Conservation (phyloP, 2,113 vertebrate genomes). For the Marmota flaviventris region DNA sequence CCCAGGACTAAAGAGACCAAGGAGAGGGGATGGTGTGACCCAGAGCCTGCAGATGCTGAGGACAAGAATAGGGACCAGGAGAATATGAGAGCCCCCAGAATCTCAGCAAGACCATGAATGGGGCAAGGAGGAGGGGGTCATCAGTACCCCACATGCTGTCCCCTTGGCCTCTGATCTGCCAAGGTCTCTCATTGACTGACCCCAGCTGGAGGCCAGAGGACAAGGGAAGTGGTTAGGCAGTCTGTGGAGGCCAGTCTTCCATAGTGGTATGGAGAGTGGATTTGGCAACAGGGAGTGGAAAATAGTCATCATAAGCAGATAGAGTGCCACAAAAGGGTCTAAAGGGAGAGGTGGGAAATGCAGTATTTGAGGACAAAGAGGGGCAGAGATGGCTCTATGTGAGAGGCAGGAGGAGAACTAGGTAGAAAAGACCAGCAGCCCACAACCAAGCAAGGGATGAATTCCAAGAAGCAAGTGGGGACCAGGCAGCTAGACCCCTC, state of each 20-base stretch:
- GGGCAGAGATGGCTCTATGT: not conserved
- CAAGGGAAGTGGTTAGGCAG: not conserved
- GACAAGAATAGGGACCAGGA: not conserved
- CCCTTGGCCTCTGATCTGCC: not conserved
- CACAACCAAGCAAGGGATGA: not conserved
- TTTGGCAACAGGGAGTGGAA: not conserved
- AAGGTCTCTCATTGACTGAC: not conserved
- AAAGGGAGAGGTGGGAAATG: not conserved
- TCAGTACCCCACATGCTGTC: not conserved
- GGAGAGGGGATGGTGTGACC: not conserved
- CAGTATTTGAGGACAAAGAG: not conserved
- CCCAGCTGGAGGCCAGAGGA: not conserved
- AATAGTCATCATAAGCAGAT: not conserved
- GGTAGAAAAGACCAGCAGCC: not conserved
- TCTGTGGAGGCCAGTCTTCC: not conserved
- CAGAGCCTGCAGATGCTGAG: not conserved
- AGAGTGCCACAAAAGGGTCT: not conserved
- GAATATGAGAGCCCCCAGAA: not conserved
- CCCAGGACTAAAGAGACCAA: not conserved
- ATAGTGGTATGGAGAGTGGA: accelerated
- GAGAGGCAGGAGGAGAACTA: not conserved
- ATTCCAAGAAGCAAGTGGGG: not conserved
- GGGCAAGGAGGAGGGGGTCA: not conserved
- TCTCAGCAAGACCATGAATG: not conserved
- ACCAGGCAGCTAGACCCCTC: not conserved